Percentiles rank a stretch among this genome's conserved stretches.
phyloP scores from a whole-genome alignment of 2,888 invertebrate genomes.

The Eupeodes latifasciatus region DNA sequence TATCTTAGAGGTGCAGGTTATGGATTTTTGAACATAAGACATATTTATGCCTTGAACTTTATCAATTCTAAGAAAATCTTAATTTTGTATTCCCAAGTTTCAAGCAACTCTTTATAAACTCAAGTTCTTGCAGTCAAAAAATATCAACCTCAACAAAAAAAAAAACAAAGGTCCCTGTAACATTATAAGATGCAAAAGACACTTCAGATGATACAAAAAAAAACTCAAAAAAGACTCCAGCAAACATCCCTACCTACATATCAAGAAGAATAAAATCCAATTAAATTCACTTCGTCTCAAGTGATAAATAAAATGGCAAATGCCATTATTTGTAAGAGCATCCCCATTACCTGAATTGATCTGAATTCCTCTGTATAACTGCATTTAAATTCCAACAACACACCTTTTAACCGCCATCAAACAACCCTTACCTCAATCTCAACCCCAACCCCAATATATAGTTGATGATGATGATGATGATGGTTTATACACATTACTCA shows the following conservation, averaged over 20 bases:
- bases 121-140: no score
- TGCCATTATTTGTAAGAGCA: slow-evolving; percentile 10
- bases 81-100: no score
- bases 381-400: slow-evolving; percentile 27
- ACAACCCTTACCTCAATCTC: slow-evolving; percentile 6
- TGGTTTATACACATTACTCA: slow-evolving; percentile 13
- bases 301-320: slow-evolving; percentile 14
- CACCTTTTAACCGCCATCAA: slow-evolving; percentile 8
- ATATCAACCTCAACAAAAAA: neutral
- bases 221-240: neutral
- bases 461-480: neutral
- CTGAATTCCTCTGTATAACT: slow-evolving; percentile 21
- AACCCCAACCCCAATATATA: neutral
- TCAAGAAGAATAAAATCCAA: slow-evolving; percentile 12
- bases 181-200: neutral
- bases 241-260: neutral
- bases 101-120: no score
- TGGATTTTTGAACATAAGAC: no score
- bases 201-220: neutral
- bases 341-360: slow-evolving; percentile 21
- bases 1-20: no score
- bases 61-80: no score
- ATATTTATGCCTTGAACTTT: no score
- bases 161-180: neutral
- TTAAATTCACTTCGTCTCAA: slow-evolving; percentile 33